phyloP scores from a whole-genome alignment of 1,140 invertebrate genomes.

The Schlechtendalia chinensis region DNA sequence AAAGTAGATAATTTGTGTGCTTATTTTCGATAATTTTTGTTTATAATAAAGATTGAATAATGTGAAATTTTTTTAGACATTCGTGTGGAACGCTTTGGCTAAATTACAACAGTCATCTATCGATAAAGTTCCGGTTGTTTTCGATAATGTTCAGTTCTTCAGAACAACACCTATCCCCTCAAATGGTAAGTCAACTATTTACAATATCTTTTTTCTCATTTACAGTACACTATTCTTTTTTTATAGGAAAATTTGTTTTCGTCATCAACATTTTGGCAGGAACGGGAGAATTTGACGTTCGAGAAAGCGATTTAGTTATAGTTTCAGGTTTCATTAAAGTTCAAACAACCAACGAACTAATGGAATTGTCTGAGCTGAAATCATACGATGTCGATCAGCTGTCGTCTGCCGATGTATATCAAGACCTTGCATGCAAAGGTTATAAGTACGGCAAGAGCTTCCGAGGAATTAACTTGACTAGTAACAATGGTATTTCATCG shows the following conservation, averaged over 20 bases:
- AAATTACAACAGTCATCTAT: background rate
- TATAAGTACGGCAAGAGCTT: slow-evolving; percentile 44
- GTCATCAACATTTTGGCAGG: slow-evolving; percentile 21
- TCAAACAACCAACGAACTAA: slow-evolving; percentile 22
- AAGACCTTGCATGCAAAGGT: slow-evolving; percentile 40
- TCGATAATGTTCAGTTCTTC: slow-evolving; percentile 46
- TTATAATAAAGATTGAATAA: background rate
- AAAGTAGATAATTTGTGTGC: no score
- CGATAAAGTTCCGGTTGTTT: slow-evolving; percentile 10
- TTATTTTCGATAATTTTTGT: background rate
- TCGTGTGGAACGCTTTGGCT: slow-evolving; percentile 44
- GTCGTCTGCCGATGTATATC: slow-evolving; percentile 38
- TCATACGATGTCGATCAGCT: slow-evolving; percentile 11
- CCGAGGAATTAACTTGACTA: slow-evolving; percentile 11
- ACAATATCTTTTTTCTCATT: background rate
- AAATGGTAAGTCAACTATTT: background rate
- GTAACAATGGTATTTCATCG: slow-evolving; percentile 33
- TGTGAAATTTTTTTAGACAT: slow-evolving; percentile 7
- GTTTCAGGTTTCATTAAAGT: slow-evolving; percentile 39
- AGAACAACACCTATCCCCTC: background rate
- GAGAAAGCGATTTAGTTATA: slow-evolving; percentile 9
- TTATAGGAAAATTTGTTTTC: slow-evolving; percentile 35
- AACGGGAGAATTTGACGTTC: slow-evolving; percentile 40
- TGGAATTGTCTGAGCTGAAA: background rate
- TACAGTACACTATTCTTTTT: background rate